Evolutionary conservation across 2,888 invertebrate species (phyloP).

Genomic region (Glyphotaelius pellucidus): DNA sequence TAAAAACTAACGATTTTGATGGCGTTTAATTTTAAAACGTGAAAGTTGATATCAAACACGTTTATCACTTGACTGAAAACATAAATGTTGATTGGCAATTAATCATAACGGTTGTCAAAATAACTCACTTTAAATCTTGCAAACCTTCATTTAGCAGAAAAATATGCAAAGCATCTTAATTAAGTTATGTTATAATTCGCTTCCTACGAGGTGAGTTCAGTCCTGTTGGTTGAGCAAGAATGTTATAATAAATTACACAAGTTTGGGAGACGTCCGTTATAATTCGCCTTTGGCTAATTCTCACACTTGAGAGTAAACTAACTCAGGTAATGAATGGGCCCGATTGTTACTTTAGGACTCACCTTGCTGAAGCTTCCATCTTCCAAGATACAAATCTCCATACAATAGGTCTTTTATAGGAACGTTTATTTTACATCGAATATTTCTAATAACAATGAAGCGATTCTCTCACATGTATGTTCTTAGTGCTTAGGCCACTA

Average conservation of each 20-base stretch:
- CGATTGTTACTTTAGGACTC: conserved; percentile 18
- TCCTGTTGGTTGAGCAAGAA: not conserved
- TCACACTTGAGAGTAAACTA: conserved; percentile 16
- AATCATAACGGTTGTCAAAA: not conserved
- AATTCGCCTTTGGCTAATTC: conserved; percentile 39
- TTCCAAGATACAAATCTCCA: conserved; percentile 42
- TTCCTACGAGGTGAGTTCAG: not conserved
- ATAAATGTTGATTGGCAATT: not conserved
- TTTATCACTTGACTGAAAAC: not conserved
- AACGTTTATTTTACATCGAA: conserved; percentile 53
- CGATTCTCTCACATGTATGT: conserved; percentile 32
- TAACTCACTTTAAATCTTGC: not conserved
- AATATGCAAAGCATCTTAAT: not conserved
- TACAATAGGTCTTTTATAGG: conserved; percentile 43
- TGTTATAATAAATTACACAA: conserved; percentile 2
- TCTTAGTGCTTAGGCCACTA: not conserved
- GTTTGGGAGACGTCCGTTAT: conserved; percentile 31
- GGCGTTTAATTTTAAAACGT: not conserved
- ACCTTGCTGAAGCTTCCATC: conserved; percentile 35
- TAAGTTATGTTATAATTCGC: not conserved
- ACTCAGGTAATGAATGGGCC: conserved; percentile 12
- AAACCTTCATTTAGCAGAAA: not conserved
- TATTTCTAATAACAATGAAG: conserved; percentile 41
- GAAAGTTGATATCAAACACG: not conserved
- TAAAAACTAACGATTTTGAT: not conserved